phyloP scores from a whole-genome alignment of 2,113 vertebrate species.

The Cyrtonyx montezumae region DNA sequence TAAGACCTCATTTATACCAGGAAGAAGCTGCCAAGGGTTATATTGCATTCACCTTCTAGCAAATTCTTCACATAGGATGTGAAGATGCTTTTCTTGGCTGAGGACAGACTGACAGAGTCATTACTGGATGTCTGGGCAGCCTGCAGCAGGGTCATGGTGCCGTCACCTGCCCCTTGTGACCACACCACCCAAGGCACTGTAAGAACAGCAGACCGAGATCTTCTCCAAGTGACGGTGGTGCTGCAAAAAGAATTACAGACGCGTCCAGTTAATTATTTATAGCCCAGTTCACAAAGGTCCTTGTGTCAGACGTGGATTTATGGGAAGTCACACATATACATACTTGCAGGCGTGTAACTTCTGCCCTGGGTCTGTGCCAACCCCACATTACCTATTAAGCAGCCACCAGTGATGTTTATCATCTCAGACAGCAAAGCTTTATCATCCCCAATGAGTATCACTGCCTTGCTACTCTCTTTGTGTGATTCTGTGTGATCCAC shows the following conservation, averaged over 20 bases:
- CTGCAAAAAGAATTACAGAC: slow-evolving; percentile 51
- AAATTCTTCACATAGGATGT: slow-evolving; percentile 8
- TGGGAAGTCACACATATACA: slow-evolving; percentile 29
- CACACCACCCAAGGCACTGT: rapidly evolving
- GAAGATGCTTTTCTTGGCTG: background rate
- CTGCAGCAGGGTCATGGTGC: background rate
- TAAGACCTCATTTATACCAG: slow-evolving; percentile 35
- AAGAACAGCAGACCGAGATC: background rate
- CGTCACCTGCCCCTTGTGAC: background rate
- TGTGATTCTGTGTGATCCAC: background rate
- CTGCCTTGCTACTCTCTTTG: background rate
- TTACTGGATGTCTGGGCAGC: slow-evolving; percentile 42
- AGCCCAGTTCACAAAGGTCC: slow-evolving; percentile 19
- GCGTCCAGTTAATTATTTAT: slow-evolving; percentile 51
- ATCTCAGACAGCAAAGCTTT: slow-evolving; percentile 35
- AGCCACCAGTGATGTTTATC: slow-evolving; percentile 12
- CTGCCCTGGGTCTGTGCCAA: slow-evolving; percentile 57
- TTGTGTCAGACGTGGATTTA: slow-evolving; percentile 30
- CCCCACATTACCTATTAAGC: slow-evolving; percentile 51
- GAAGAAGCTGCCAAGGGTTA: slow-evolving; percentile 43
- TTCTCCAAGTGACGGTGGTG: background rate
- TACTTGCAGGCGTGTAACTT: slow-evolving; percentile 9
- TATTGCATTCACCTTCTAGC: slow-evolving; percentile 54
- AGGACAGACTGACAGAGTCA: slow-evolving; percentile 7
- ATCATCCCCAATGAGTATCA: background rate